Percentiles rank a stretch among this genome's conserved stretches.
Evolutionary conservation across 2,888 invertebrate genomes (phyloP).

Genomic region (Ochropacha duplaris): DNA sequence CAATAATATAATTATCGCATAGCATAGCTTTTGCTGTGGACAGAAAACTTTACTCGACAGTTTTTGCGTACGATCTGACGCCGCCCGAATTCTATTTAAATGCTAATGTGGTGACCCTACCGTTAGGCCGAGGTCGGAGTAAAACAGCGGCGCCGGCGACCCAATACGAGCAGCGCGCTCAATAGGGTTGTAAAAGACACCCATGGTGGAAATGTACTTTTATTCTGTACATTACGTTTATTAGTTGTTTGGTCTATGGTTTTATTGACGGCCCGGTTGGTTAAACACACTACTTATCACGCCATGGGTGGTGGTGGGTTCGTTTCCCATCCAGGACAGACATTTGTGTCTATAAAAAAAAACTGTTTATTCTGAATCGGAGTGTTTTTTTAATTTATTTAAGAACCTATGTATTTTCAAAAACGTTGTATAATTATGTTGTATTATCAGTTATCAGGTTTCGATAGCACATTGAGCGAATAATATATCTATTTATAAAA

Average conservation of each 20-base stretch:
- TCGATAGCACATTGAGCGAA: too few relatives aligned
- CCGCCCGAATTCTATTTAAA: constrained; percentile 47
- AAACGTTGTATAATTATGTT: too few relatives aligned
- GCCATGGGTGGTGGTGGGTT: too few relatives aligned
- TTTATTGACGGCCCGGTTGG: too few relatives aligned
- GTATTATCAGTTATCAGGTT: too few relatives aligned
- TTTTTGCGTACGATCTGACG: constrained; percentile 11
- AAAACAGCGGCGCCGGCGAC: constrained; percentile 10
- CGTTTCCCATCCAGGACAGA: too few relatives aligned
- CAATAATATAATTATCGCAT: background rate
- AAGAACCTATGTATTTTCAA: too few relatives aligned
- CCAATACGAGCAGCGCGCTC: constrained; percentile 21
- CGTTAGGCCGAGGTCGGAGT: constrained; percentile 11
- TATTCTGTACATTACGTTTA: background rate
- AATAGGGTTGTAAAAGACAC: constrained; percentile 31
- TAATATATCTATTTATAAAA: too few relatives aligned
- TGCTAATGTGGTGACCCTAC: constrained; percentile 53
- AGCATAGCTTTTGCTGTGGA: background rate
- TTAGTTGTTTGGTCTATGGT: background rate
- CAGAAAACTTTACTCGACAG: background rate
- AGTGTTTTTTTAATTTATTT: too few relatives aligned
- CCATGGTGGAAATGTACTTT: constrained; percentile 3
- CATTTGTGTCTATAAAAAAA: too few relatives aligned
- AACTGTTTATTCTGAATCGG: too few relatives aligned
- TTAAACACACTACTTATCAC: too few relatives aligned